Base-by-base conservation (phyloP, 2,888 invertebrate species). In the Drepana falcataria region DNA sequence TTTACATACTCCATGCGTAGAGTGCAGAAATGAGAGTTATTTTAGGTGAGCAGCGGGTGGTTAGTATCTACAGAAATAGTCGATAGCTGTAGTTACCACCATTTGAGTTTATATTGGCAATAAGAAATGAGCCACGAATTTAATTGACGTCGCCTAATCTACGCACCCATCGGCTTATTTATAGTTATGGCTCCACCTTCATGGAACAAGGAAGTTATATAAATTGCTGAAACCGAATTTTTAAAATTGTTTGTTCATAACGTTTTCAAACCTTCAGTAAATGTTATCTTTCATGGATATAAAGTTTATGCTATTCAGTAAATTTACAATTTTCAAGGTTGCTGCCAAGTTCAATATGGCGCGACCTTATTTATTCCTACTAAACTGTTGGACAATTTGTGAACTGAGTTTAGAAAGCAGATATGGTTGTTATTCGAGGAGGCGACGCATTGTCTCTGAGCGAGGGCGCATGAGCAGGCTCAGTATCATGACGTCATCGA, bases 401-500 rank as follows among this genome's bases (percentile, higher is more conserved):
- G 37, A 37, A 37, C 3, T 37, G 37, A 4, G 35, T 35, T n/a
- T 51, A 34, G 37, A 47, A 52, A 52, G 35, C 35, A 49, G 34
- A 21, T 47, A 52, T 55, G 51, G 48, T 53, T 61, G 58, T 60
- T 53, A 63, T 56, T 55, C 55, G 53, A 55, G 57, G 53, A 63
- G 76, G 75, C 75, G 75, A 65, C 75, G 66, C 60, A 55, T 61
- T 49, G 81, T 79, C 79, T 78, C 72, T 69, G 67, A 65, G 65
- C 60, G 68, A 72, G 68, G 67, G 75, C 72, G 75, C 71, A 68
- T 68, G 73, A 66, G 66, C 64, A 66, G 64, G 65, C 60, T 67
- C 65, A 68, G 67, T 55, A 55, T 53, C 58, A 62, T 87, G 86
- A 87, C 87, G 85, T 87, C 82, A 86, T 59, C 56, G 56, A 48